A percentile compares a stretch with the other conserved stretches of the same genome.
Evolutionary conservation across 2,797 vertebrate species (phyloP).

Genomic region (Anolis apletophallus): DNA sequence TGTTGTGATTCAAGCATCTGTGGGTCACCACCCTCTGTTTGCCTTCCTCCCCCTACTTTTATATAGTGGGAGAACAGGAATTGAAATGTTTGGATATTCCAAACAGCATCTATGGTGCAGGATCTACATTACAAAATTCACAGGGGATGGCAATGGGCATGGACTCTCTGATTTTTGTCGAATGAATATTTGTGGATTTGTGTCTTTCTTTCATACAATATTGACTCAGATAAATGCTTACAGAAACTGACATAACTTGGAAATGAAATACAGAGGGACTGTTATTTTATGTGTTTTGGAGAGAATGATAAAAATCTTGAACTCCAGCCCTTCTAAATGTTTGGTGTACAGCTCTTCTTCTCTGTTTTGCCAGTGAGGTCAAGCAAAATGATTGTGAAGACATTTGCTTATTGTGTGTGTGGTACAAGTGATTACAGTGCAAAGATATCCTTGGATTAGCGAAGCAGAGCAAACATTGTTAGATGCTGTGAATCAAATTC

Average conservation of each 20-base stretch:
- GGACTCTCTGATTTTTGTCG: not conserved
- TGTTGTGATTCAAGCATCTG: no score
- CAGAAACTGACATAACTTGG: not conserved
- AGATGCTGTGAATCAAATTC: not conserved
- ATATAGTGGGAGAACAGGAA: not conserved
- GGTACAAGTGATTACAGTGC: not conserved
- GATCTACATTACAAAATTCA: not conserved
- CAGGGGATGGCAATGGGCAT: not conserved
- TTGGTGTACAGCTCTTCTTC: not conserved
- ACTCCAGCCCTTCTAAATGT: not conserved
- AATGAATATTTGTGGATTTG: not conserved
- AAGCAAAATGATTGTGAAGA: fast-evolving
- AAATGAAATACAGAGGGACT: not conserved
- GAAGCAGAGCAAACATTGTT: constrained; percentile 27
- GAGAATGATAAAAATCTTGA: no score
- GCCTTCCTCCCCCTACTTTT: not conserved
- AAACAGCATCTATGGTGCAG: not conserved
- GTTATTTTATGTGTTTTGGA: not conserved
- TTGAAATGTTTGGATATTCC: not conserved
- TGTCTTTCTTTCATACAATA: not conserved
- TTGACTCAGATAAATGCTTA: not conserved
- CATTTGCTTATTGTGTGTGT: not conserved
- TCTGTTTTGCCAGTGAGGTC: fast-evolving
- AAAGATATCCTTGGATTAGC: not conserved
- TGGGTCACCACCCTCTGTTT: not conserved